Conservation (phyloP, 2,797 vertebrate genomes). For the Ispidina lecontei region DNA sequence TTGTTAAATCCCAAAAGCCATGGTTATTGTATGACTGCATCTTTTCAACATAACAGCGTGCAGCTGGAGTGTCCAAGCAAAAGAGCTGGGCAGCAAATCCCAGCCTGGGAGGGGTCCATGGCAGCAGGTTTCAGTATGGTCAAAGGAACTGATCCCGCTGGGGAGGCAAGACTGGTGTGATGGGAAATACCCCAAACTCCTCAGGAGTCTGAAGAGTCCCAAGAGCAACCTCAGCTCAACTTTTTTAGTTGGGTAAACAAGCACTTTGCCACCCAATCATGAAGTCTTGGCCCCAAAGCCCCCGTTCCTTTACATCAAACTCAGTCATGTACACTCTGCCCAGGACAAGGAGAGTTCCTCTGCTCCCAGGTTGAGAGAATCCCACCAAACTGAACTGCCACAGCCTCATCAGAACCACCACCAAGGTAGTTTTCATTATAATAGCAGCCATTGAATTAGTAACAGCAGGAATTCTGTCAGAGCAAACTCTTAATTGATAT, state of each 20-base stretch:
- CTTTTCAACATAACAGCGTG: background rate
- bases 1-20: background rate
- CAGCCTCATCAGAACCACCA: background rate
- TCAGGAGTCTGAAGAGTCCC: background rate
- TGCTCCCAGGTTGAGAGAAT: fast-evolving
- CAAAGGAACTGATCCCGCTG: background rate
- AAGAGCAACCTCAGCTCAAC: background rate
- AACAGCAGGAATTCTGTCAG: conserved; percentile 2
- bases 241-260: background rate
- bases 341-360: background rate
- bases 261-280: background rate
- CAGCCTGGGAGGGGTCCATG: background rate
- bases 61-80: background rate
- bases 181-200: background rate
- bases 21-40: background rate
- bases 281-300: fast-evolving
- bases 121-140: background rate
- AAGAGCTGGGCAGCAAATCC: background rate
- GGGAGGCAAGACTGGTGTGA: background rate
- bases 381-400: background rate
- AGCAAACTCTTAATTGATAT: background rate
- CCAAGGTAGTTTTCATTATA: conserved; percentile 18
- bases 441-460: background rate
- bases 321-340: background rate
- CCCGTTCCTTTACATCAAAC: background rate